Evolutionary conservation across 2,113 vertebrate species (phyloP).

Genomic region (Vicugna pacos): DNA sequence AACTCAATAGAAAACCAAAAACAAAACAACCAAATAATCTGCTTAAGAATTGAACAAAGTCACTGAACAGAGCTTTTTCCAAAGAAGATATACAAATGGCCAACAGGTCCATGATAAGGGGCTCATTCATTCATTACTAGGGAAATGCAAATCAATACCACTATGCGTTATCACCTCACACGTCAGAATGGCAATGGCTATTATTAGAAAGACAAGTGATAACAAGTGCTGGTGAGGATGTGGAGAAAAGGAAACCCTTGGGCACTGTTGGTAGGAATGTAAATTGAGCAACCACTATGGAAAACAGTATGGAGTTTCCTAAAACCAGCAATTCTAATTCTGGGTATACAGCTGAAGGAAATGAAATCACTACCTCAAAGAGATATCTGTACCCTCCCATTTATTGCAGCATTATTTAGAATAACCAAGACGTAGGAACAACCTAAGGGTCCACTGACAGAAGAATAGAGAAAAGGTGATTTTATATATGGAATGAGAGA

Average conservation of each 20-base stretch:
- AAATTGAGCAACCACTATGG: not conserved
- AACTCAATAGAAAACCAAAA: not conserved
- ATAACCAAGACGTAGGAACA: not conserved
- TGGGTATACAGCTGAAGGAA: not conserved
- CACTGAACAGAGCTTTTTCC: not conserved
- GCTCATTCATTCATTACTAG: not conserved
- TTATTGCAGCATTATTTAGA: not conserved
- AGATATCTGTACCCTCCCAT: not conserved
- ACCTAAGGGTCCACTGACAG: not conserved
- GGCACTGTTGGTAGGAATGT: not conserved
- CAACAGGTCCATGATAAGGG: not conserved
- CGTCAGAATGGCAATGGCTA: not conserved
- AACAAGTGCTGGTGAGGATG: not conserved
- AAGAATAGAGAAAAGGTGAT: not conserved
- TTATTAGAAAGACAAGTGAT: not conserved
- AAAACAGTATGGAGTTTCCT: not conserved
- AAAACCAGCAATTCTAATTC: not conserved
- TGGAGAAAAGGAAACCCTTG: not conserved
- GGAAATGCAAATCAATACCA: not conserved
- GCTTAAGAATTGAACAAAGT: not conserved
- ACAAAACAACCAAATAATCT: not conserved
- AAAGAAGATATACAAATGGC: not conserved
- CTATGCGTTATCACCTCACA: not conserved
- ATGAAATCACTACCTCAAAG: not conserved
- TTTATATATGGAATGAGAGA: too few species aligned